Base-by-base conservation (phyloP, 2,888 invertebrate genomes). In the Baccha elongata region DNA sequence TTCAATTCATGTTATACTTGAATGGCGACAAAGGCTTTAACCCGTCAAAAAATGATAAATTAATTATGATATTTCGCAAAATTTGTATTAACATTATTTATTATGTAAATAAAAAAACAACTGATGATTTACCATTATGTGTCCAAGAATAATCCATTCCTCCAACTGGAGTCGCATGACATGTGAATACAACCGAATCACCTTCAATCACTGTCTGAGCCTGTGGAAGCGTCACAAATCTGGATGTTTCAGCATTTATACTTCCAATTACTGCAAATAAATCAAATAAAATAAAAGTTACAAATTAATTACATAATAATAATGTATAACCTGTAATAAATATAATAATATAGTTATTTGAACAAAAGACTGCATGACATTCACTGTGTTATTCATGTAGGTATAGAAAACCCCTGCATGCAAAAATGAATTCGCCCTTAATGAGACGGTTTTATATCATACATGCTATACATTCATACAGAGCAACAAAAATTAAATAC, bases 171-270 rank as follows among this genome's bases (percentile, higher is more conserved):
- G 88, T 88, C 29, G 91, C 89, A 84, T 87, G 87, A 80, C 90
- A 91, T 58, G 86, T 85, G 53, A 91, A 90, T 55, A 87, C 87
- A 44, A 87, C 88, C 65, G 88, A 86, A 85, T 91, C 91, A 64
- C 88, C 89, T 79, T 91, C 90, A 68, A 89, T 86, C 62, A 90
- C 87, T 13, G 89, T 88, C 86, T 89, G 89, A 81, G 89, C 89
- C 85, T 90, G 88, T 4, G 91, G 91, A 76, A 89, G 78, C 35
- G 87, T 88, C 29, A 88, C 85, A 83, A 90, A 90, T 75, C 88
- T 88, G 42, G 91, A 90, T 29, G 86, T 86, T 53, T 86, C 86
- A 19, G 88, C 86, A 64, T 68, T 69, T 46, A 42, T 40, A 21
- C 35, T 19, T 50, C 85, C 86, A 69, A 74, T 32, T 29, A 72